phyloP scores from a whole-genome alignment of 2,888 invertebrate genomes.

The Patella pellucida region DNA sequence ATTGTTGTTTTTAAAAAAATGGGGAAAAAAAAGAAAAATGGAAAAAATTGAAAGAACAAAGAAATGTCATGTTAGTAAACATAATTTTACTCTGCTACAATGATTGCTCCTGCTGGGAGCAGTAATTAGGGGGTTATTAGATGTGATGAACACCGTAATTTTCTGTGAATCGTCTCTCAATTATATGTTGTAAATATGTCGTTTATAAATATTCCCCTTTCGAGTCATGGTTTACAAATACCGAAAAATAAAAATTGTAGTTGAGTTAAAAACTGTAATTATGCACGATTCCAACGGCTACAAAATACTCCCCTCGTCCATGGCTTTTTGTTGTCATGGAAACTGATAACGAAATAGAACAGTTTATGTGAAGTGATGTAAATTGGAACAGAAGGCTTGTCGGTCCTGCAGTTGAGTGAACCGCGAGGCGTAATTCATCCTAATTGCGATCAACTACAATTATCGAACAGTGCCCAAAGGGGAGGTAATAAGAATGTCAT shows the following conservation, averaged over 20 bases:
- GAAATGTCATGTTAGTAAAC: too few species aligned
- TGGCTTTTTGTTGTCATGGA: constrained; percentile 33
- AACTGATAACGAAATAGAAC: constrained; percentile 15
- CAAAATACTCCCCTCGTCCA: constrained; percentile 10
- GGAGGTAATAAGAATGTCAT: too few species aligned
- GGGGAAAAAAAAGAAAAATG: too few species aligned
- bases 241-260: neutral
- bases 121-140: neutral
- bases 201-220: neutral
- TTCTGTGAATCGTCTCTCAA: neutral
- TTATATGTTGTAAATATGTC: neutral
- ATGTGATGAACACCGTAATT: neutral
- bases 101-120: constrained; percentile 5
- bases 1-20: too few species aligned
- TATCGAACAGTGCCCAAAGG: neutral
- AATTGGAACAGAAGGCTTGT: neutral
- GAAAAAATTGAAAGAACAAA: too few species aligned
- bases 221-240: neutral
- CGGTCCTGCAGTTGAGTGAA: neutral
- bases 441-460: constrained; percentile 2
- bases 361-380: constrained; percentile 2
- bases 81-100: neutral
- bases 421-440: neutral
- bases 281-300: constrained; percentile 9
- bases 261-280: neutral